phyloP scores from a whole-genome alignment of 2,113 vertebrate species.

The Eidolon helvum region DNA sequence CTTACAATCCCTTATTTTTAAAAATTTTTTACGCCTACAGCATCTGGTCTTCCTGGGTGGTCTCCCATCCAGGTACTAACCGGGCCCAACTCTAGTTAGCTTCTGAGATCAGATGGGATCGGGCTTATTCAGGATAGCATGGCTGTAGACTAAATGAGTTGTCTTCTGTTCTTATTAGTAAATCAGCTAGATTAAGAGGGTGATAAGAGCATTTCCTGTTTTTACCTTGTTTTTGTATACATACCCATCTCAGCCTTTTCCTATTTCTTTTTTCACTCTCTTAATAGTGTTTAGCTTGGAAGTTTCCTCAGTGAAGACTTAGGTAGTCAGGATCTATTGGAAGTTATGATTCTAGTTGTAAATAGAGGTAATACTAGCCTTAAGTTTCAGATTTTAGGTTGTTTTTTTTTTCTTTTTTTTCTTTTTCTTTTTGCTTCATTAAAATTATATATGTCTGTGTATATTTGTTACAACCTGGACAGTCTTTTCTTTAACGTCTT shows the following conservation, averaged over 20 bases:
- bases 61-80: too few relatives aligned
- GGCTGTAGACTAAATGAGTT: neutral
- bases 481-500: neutral
- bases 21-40: too few relatives aligned
- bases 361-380: neutral
- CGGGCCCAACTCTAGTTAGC: too few relatives aligned
- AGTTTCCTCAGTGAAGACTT: neutral
- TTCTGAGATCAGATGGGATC: too few relatives aligned
- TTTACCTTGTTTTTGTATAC: neutral
- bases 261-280: neutral
- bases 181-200: neutral
- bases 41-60: too few relatives aligned
- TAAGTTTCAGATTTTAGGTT: constrained; percentile 19
- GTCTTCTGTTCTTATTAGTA: neutral
- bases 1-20: too few relatives aligned
- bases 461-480: neutral
- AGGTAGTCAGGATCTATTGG: neutral
- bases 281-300: neutral
- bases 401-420: neutral
- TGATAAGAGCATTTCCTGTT: neutral
- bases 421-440: neutral
- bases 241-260: neutral
- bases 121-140: too few relatives aligned
- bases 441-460: neutral
- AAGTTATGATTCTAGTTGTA: neutral